Evolutionary conservation across 2,797 vertebrate species (phyloP).

Genomic region (Fistularia tabacaria): DNA sequence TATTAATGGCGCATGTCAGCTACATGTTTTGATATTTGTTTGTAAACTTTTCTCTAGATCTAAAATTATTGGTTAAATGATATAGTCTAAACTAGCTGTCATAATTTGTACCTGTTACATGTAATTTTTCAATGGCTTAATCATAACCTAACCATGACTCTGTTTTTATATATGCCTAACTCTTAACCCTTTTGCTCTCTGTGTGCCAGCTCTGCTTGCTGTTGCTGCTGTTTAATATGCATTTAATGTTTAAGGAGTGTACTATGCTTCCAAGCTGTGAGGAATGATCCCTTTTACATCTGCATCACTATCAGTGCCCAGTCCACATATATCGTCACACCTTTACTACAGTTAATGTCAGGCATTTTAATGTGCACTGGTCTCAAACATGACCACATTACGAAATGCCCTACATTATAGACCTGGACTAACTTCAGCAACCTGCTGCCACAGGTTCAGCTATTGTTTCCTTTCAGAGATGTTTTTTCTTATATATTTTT

Average conservation of each 20-base stretch:
- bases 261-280: conserved; percentile 23
- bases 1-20: no score
- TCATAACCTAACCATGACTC: not conserved
- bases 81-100: no score
- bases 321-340: conserved; percentile 36
- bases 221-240: conserved; percentile 56
- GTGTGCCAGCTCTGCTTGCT: conserved; percentile 62
- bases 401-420: conserved; percentile 34
- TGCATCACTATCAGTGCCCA: conserved; percentile 10
- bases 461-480: conserved; percentile 33
- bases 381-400: conserved; percentile 31
- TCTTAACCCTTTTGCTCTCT: conserved; percentile 43
- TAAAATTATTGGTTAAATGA: no score
- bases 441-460: conserved; percentile 13
- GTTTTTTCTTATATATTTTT: conserved; percentile 14
- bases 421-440: conserved; percentile 25
- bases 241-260: conserved; percentile 26
- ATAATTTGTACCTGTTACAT: not conserved
- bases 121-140: not conserved
- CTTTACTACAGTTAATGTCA: conserved; percentile 24
- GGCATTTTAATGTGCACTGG: conserved; percentile 44
- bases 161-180: not conserved
- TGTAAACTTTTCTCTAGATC: no score
- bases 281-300: conserved; percentile 2
- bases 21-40: no score